These are phyloP conservation scores for Gryon sp. DNA, from an alignment of 1,140 invertebrate species.

Conservation along the genomic window DNA sequence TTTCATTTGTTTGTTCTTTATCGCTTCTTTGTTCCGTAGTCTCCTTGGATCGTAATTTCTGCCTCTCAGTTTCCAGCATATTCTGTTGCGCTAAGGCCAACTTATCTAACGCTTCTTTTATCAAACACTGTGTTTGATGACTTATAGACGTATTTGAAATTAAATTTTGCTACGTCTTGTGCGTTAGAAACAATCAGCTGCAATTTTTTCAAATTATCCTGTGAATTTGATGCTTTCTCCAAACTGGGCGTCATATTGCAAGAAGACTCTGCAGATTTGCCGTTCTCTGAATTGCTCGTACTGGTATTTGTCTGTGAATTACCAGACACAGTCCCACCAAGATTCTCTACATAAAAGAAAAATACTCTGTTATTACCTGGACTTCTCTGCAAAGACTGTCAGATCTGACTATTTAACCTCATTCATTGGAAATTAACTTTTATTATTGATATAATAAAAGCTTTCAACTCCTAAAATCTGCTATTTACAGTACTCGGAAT, in stretches of 20 bases:
- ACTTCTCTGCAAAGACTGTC: slow-evolving; percentile 37
- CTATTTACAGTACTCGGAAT: slow-evolving; percentile 10
- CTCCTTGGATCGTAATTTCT: slow-evolving; percentile 17
- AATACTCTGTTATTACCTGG: slow-evolving; percentile 55
- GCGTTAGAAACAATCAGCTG: slow-evolving; percentile 20
- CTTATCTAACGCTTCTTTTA: slow-evolving; percentile 30
- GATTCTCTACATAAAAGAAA: slow-evolving; percentile 37
- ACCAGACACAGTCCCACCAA: slow-evolving; percentile 1
- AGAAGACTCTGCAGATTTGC: background rate
- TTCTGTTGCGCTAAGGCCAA: slow-evolving; percentile 20
- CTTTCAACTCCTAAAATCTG: slow-evolving; percentile 26
- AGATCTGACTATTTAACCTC: slow-evolving; percentile 54
- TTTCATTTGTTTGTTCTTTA: background rate
- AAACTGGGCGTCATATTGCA: background rate
- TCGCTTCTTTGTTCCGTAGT: background rate
- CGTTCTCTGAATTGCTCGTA: background rate
- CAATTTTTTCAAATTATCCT: slow-evolving; percentile 14
- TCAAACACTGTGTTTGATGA: background rate
- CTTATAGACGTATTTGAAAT: background rate
- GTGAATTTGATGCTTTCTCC: background rate
- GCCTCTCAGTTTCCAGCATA: slow-evolving; percentile 43
- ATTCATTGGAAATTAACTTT: slow-evolving; percentile 32
- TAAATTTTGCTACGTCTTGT: slow-evolving; percentile 19
- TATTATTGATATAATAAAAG: slow-evolving; percentile 27
- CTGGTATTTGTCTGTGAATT: slow-evolving; percentile 7